phyloP scores from a whole-genome alignment of 2,113 vertebrate genomes.

The Pantherophis guttatus region DNA sequence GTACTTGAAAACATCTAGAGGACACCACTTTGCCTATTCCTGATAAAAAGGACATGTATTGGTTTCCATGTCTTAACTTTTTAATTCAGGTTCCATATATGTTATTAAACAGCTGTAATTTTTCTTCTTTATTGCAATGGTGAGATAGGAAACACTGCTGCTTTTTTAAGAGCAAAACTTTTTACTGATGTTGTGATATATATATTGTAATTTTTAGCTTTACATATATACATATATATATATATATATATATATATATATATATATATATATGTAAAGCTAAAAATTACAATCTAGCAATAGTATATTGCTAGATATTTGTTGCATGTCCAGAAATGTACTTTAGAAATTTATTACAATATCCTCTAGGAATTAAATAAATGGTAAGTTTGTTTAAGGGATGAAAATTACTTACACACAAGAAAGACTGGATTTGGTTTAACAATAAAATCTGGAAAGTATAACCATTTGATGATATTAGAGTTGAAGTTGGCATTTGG shows the following conservation, averaged over 20 bases:
- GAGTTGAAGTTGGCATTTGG: constrained; percentile 81
- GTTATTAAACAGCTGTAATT: not conserved
- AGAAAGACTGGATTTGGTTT: constrained; percentile 87
- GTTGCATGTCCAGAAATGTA: not conserved
- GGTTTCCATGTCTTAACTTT: not conserved
- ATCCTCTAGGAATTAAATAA: not conserved
- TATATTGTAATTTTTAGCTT: too few species aligned
- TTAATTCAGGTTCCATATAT: not conserved
- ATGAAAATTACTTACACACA: constrained; percentile 81
- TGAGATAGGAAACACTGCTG: not conserved
- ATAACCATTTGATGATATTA: constrained; percentile 97
- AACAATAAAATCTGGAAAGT: constrained; percentile 90
- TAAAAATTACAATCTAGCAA: not conserved
- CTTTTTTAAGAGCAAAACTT: not conserved
- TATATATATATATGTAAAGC: not conserved
- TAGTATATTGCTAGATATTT: not conserved
- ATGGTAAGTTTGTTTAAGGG: not conserved
- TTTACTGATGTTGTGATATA: not conserved
- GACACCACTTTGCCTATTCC: not conserved
- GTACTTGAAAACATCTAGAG: not conserved
- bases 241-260: too few species aligned
- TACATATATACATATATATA: not conserved
- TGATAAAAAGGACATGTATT: not conserved
- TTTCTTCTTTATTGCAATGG: not conserved
- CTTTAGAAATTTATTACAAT: constrained; percentile 23